phyloP scores from a whole-genome alignment of 2,888 invertebrate species.

The Archaeoteleia sp. region DNA sequence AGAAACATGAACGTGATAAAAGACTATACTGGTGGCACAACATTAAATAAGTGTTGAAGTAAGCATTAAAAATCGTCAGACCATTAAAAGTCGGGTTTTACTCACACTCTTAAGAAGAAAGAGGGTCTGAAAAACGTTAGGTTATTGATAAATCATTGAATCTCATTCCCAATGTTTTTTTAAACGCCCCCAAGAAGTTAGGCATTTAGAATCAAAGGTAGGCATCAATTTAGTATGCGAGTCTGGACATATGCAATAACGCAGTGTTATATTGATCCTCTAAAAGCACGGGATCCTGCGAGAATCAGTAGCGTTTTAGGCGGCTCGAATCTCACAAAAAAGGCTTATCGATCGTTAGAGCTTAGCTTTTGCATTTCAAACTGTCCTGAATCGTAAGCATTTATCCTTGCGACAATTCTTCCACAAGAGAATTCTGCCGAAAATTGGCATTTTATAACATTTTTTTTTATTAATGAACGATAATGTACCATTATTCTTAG shows the following conservation, averaged over 20 bases:
- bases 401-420: no score
- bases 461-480: no score
- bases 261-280: constrained; percentile 45
- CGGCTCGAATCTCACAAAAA: neutral
- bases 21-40: constrained; percentile 33
- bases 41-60: constrained; percentile 30
- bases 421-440: neutral
- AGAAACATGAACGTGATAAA: no score
- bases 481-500: no score
- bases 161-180: constrained; percentile 37
- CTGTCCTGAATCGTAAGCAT: no score
- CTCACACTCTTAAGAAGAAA: constrained; percentile 47
- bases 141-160: constrained; percentile 42
- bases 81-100: constrained; percentile 37
- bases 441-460: no score
- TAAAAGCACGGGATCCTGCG: constrained; percentile 45
- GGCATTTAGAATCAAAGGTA: constrained; percentile 38
- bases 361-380: no score
- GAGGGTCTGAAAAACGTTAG: constrained; percentile 42
- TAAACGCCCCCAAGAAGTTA: constrained; percentile 32
- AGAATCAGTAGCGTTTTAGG: constrained; percentile 35
- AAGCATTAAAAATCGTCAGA: constrained; percentile 40
- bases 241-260: constrained; percentile 36
- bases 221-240: constrained; percentile 46
- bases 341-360: neutral